Percentiles rank a stretch among this genome's conserved stretches.
Evolutionary conservation across 2,888 invertebrate genomes (phyloP).

Genomic region (Chouioia cunea): DNA sequence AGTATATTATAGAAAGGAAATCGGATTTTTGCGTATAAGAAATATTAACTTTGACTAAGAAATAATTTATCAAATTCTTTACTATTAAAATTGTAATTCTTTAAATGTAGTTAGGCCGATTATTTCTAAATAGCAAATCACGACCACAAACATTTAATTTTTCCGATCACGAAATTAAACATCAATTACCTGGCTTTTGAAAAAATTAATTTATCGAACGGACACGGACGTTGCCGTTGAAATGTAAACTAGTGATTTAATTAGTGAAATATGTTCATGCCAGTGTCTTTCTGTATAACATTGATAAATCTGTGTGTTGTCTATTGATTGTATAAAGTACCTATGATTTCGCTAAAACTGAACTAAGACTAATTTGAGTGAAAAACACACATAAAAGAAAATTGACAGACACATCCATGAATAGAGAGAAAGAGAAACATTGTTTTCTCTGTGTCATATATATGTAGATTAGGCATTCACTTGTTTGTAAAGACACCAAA

Average conservation of each 20-base stretch:
- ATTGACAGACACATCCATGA: not conserved
- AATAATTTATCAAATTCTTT: too few relatives aligned
- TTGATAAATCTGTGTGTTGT: too few relatives aligned
- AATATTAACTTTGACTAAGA: too few relatives aligned
- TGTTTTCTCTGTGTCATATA: too few relatives aligned
- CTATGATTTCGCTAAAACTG: not conserved
- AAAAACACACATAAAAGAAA: not conserved
- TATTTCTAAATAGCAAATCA: too few relatives aligned
- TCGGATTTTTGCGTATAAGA: too few relatives aligned
- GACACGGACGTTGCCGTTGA: constrained; percentile 46
- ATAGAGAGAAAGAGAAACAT: not conserved
- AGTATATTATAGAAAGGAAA: too few relatives aligned
- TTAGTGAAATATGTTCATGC: constrained; percentile 42
- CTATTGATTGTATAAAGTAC: not conserved
- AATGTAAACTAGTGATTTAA: constrained; percentile 4
- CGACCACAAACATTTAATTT: too few relatives aligned
- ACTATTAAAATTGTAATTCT: too few relatives aligned
- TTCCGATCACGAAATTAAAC: too few relatives aligned
- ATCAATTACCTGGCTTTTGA: not conserved
- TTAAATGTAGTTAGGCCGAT: too few relatives aligned
- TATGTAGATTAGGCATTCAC: too few relatives aligned
- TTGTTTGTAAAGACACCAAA: not conserved
- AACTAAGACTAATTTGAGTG: not conserved
- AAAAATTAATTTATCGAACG: constrained; percentile 17
- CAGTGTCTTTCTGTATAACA: constrained; percentile 13